Percentiles rank a stretch among this genome's conserved stretches.
Conservation (phyloP, 53 echinoderm and acorn worm species). For the Luidia sarsii region DNA sequence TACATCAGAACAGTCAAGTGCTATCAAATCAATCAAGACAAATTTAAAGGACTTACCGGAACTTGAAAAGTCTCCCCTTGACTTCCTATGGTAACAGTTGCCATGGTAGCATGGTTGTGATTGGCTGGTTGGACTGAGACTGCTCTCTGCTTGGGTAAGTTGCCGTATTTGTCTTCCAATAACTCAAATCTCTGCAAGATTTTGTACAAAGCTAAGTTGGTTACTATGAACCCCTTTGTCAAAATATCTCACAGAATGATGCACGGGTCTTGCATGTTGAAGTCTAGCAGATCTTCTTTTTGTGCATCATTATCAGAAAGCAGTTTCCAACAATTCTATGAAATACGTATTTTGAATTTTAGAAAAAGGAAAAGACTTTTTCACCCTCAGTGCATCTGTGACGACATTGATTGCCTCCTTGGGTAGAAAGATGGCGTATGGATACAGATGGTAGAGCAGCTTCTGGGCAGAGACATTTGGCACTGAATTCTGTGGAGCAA, state of each 20-base stretch:
- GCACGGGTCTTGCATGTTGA: too few relatives aligned
- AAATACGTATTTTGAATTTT: too few relatives aligned
- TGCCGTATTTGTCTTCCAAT: constrained; percentile 70
- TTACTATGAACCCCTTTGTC: too few relatives aligned
- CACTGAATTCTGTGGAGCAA: constrained; percentile 86
- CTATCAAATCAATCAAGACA: neutral
- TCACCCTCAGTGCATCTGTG: constrained; percentile 78
- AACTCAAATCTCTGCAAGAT: constrained; percentile 99
- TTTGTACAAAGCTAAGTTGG: too few relatives aligned
- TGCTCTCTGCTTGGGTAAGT: constrained; percentile 67
- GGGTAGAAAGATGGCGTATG: constrained; percentile 78
- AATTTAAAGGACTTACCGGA: too few relatives aligned
- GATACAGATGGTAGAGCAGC: constrained; percentile 86
- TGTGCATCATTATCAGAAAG: too few relatives aligned
- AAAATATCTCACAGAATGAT: too few relatives aligned
- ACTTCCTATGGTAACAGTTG: constrained; percentile 66
- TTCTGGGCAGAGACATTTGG: constrained; percentile 78
- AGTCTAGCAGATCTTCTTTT: too few relatives aligned
- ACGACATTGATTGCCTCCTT: constrained; percentile 86
- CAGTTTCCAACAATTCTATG: too few relatives aligned
- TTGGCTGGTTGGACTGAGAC: constrained; percentile 55
- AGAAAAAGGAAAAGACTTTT: too few relatives aligned
- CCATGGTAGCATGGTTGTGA: constrained; percentile 37
- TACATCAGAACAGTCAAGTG: neutral
- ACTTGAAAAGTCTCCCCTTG: constrained; percentile 55